These are phyloP conservation scores for Drosophila rufa DNA, from an alignment of 1,140 invertebrate species.

Conservation along the genomic window DNA sequence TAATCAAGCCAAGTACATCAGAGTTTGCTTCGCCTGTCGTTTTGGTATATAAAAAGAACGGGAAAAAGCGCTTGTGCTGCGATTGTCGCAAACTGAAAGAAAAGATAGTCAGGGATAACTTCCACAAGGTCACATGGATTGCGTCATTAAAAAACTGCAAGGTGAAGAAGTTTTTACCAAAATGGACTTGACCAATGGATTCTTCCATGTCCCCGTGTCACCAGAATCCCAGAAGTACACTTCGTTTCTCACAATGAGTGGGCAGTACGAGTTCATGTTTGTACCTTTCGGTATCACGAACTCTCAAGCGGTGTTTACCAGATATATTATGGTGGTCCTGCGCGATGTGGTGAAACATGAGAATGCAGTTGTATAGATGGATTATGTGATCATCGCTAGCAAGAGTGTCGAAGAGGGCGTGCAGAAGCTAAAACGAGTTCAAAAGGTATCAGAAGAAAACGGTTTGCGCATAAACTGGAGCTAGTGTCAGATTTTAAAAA, in stretches of 20 bases:
- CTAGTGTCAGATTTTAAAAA: not conserved
- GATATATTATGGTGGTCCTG: too few species aligned
- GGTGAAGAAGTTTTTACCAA: not conserved
- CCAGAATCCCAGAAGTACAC: slow-evolving; percentile 4
- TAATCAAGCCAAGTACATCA: not conserved
- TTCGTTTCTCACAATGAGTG: slow-evolving; percentile 3
- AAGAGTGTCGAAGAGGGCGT: too few species aligned
- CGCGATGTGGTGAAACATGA: too few species aligned
- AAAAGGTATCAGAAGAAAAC: not conserved
- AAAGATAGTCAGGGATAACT: slow-evolving; percentile 1
- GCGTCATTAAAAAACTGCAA: not conserved
- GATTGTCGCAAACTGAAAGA: not conserved
- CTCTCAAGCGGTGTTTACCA: too few species aligned
- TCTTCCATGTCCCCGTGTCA: not conserved
- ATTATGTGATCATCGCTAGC: too few species aligned
- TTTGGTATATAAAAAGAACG: not conserved
- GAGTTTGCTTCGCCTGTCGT: not conserved
- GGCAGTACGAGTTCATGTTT: slow-evolving; percentile 1
- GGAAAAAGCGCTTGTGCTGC: too few species aligned
- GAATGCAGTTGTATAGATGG: too few species aligned
- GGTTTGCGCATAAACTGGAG: slow-evolving; percentile 1
- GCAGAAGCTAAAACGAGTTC: not conserved
- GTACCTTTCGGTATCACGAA: too few species aligned
- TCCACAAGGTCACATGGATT: not conserved
- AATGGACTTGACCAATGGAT: too few species aligned